Base-by-base conservation (phyloP, 2,888 invertebrate genomes). In the Polia nebulosa region DNA sequence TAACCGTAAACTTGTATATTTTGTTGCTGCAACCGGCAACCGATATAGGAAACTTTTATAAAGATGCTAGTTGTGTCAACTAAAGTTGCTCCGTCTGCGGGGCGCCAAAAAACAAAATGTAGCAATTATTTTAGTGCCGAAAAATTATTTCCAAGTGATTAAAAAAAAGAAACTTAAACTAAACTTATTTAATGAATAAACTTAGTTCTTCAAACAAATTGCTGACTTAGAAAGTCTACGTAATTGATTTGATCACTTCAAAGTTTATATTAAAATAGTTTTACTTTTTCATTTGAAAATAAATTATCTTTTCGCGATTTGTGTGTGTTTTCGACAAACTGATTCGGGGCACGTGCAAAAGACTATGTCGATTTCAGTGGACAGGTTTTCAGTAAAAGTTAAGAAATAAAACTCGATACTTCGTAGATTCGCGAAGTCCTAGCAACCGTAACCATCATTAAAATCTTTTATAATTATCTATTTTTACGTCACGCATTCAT, bases 161-260 rank as follows among this genome's bases (percentile, higher is more conserved):
- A 60, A 64, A 52, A 72, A 61, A 78, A 45, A n/a, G 13, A 11
- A 57, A 71, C 34, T 44, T 53, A n/a, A 11, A 59, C 55, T 53
- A 39, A 60, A 65, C 32, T 79, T 22, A 60, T 53, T 53, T 61
- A 76, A 79, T 79, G 9, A 79, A 76, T 34, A 66, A 79, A 79
- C 75, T 79, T 74, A 58, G 32, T 58, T 22, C 22, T 60, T 36
- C 53, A 74, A 65, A 79, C 52, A 74, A 76, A 61, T 79, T 74
- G 56, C 45, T 61, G 52, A 53, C 75, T 74, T 45, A 27, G 39
- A 41, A 41, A 27, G 51, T 61, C 39, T 76, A 20, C 34, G 20
- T 74, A 74, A 75, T 76, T 79, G 60, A 79, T 79, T 79, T 57
- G 61, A 71, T 61, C 45, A 64, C 45, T 75, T 72, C 5, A 25